phyloP scores from a whole-genome alignment of 2,797 vertebrate genomes.

The Eremophila alpestris region DNA sequence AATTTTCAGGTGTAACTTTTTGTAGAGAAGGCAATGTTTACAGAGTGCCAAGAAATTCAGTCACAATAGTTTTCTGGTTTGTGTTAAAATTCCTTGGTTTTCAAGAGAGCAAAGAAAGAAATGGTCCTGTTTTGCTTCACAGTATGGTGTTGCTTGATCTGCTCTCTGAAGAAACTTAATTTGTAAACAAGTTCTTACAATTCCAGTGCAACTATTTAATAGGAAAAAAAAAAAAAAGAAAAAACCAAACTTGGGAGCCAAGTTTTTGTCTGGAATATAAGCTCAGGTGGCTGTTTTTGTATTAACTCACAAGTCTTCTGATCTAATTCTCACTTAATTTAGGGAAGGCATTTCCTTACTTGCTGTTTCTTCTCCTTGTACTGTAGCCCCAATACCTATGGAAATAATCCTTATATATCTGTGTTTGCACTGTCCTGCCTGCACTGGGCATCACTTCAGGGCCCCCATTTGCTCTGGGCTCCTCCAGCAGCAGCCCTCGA shows the following conservation, averaged over 20 bases:
- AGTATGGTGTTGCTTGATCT: constrained; percentile 9
- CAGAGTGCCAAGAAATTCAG: constrained; percentile 4
- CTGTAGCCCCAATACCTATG: no score
- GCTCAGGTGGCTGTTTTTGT: background rate
- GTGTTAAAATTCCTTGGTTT: constrained; percentile 10
- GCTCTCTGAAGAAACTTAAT: constrained; percentile 13
- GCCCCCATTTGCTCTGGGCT: background rate
- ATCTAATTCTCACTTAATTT: background rate
- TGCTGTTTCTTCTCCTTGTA: background rate
- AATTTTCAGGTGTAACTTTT: constrained; percentile 46
- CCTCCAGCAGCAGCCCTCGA: background rate
- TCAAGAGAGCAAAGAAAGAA: background rate
- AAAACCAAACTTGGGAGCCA: background rate
- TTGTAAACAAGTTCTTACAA: constrained; percentile 22
- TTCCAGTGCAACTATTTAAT: constrained; percentile 30
- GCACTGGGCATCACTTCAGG: background rate
- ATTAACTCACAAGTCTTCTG: background rate
- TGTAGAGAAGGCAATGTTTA: constrained; percentile 28
- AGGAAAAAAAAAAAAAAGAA: background rate
- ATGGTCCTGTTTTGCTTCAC: background rate
- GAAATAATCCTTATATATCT: fast-evolving
- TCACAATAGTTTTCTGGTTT: constrained; percentile 1
- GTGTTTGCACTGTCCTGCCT: background rate
- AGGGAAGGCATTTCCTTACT: background rate
- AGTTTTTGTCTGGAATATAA: constrained; percentile 15